Conservation (phyloP, 2,888 invertebrate species). For the Yponomeuta malinellus region DNA sequence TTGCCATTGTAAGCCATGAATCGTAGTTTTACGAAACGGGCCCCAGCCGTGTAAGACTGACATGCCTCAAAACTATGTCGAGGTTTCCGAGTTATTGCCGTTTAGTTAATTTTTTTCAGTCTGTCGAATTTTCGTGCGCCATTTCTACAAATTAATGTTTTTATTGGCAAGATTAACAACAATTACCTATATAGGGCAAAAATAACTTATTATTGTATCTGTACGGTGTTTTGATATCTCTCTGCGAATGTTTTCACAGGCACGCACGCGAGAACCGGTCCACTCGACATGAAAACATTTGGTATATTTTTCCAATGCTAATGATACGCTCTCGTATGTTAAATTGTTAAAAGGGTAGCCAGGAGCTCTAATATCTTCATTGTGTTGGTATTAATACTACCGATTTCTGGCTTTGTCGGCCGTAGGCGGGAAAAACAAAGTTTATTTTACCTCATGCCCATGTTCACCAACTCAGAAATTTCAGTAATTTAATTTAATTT, state of each 20-base stretch:
- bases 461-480: no score
- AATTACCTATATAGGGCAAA: not conserved
- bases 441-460: no score
- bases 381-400: not conserved
- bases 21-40: no score
- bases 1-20: no score
- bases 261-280: not conserved
- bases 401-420: not conserved
- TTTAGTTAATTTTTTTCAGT: no score
- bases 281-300: not conserved
- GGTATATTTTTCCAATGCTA: slow-evolving; percentile 1
- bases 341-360: not conserved
- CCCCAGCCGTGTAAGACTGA: no score
- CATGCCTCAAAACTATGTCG: no score
- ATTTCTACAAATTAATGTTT: no score
- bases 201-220: not conserved
- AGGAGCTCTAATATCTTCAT: not conserved
- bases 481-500: no score
- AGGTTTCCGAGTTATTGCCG: no score
- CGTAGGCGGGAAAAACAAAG: not conserved
- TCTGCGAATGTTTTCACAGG: not conserved
- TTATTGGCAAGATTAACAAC: not conserved
- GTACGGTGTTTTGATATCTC: not conserved
- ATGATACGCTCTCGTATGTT: not conserved
- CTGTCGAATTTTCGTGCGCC: no score